These are phyloP conservation scores for Macropus fuliginosus DNA, from an alignment of 2,797 vertebrate species.

Conservation along the genomic window DNA sequence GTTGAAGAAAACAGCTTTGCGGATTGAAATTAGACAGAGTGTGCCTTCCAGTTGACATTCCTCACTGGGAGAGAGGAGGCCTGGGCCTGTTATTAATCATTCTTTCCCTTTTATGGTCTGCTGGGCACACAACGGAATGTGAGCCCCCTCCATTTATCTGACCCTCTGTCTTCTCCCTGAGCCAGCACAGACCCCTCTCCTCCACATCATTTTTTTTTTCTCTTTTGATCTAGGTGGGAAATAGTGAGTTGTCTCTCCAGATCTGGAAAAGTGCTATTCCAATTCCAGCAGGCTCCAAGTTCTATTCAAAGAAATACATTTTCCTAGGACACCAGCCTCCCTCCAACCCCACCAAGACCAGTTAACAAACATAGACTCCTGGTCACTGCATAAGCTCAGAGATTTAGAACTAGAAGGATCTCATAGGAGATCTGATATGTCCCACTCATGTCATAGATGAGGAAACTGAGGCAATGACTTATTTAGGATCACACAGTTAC, in stretches of 20 bases:
- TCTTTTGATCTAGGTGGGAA: conserved; percentile 2
- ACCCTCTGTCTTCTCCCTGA: not conserved
- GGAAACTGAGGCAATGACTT: not conserved
- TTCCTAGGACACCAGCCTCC: not conserved
- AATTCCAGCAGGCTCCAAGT: not conserved
- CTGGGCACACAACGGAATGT: not conserved
- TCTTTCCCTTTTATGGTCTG: not conserved
- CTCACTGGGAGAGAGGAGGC: not conserved
- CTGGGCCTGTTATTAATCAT: not conserved
- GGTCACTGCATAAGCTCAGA: not conserved
- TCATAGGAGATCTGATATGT: not conserved
- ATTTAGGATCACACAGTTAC: not conserved
- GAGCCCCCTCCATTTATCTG: not conserved
- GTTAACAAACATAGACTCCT: not conserved
- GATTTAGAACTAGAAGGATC: not conserved
- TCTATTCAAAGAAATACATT: not conserved
- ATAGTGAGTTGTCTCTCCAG: not conserved
- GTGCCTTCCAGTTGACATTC: not conserved
- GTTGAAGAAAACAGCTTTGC: not conserved
- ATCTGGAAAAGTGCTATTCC: not conserved
- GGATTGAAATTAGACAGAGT: not conserved
- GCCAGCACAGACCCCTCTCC: not conserved
- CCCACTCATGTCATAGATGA: not conserved
- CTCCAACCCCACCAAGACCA: not conserved
- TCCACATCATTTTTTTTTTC: not conserved